Conservation (phyloP, 2,113 vertebrate genomes). For the Phylloscopus whistleri region DNA sequence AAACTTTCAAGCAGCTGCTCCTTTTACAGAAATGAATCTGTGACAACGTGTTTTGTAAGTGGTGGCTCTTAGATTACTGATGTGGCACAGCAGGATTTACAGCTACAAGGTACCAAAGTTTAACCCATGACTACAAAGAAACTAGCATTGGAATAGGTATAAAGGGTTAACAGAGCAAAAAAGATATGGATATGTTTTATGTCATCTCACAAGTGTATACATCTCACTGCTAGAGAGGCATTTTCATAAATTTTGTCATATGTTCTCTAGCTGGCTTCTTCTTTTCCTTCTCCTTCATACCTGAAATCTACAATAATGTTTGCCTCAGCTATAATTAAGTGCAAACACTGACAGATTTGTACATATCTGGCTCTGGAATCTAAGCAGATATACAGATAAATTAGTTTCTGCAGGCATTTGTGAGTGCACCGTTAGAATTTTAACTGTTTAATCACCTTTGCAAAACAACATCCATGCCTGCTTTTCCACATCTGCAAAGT, state of each 20-base stretch:
- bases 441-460: neutral
- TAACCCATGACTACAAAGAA: neutral
- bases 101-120: neutral
- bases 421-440: neutral
- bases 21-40: neutral
- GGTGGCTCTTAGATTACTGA: neutral
- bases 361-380: neutral
- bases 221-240: neutral
- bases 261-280: neutral
- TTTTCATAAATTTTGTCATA: neutral
- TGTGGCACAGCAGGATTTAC: neutral
- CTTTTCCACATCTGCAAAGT: neutral
- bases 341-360: neutral
- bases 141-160: neutral
- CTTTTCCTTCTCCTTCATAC: neutral
- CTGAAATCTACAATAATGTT: neutral
- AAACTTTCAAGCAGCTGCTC: conserved; percentile 9
- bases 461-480: neutral
- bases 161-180: neutral
- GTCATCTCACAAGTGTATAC: neutral
- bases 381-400: neutral
- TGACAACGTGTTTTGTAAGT: neutral
- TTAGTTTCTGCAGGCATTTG: neutral
- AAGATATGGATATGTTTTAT: neutral
- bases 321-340: neutral